These are phyloP conservation scores for Halcyon smyrnensis DNA, from an alignment of 2,797 vertebrate genomes.

Conservation along the genomic window DNA sequence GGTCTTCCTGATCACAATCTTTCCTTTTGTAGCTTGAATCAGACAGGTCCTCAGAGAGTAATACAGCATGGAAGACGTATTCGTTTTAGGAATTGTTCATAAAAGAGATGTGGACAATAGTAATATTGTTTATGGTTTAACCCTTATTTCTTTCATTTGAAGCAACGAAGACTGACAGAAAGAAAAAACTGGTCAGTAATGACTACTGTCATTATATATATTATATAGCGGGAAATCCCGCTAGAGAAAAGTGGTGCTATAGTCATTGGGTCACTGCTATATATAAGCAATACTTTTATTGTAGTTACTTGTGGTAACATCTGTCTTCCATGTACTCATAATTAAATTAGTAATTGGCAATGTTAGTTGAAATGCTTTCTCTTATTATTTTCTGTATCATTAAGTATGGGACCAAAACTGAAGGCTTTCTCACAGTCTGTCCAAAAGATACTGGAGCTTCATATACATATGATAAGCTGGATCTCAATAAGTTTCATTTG, in stretches of 20 bases:
- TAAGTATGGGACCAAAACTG: no score
- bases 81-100: neutral
- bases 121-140: neutral
- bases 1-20: neutral
- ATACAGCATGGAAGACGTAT: neutral
- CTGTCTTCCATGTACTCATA: no score
- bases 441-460: no score
- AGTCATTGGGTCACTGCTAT: neutral
- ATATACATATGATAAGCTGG: no score
- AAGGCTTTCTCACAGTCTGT: no score
- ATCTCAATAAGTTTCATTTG: neutral
- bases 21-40: neutral
- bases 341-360: no score
- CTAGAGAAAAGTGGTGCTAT: neutral
- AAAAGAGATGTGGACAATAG: neutral
- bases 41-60: neutral
- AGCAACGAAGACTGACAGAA: neutral
- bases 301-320: no score
- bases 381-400: no score
- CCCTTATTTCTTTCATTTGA: neutral
- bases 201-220: no score
- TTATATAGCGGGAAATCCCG: no score
- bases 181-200: neutral
- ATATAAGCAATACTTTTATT: no score
- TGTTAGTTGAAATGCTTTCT: no score